phyloP scores from a whole-genome alignment of 2,888 invertebrate species.

The Harpagoxenus sublaevis region DNA sequence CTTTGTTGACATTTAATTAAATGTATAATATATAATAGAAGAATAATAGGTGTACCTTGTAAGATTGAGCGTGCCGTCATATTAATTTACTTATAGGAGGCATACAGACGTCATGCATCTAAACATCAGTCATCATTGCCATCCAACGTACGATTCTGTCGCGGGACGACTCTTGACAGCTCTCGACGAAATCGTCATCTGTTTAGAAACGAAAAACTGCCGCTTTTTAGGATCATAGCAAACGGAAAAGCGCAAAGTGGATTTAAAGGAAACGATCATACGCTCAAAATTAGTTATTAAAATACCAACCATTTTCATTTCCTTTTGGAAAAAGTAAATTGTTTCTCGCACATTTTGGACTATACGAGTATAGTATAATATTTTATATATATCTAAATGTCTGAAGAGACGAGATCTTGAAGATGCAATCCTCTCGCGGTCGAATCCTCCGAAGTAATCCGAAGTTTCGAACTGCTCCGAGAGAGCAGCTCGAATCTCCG shows the following conservation, averaged over 20 bases:
- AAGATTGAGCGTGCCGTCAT: conserved; percentile 80
- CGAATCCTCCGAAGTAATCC: too few relatives aligned
- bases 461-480: too few relatives aligned
- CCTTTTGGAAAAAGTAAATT: too few relatives aligned
- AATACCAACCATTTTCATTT: not conserved
- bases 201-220: conserved; percentile 64
- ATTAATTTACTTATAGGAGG: conserved; percentile 36
- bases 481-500: too few relatives aligned
- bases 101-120: conserved; percentile 9
- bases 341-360: too few relatives aligned
- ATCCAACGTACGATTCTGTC: conserved; percentile 5
- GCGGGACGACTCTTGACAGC: conserved; percentile 25
- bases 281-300: not conserved
- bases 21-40: not conserved
- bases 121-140: not conserved
- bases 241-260: not conserved
- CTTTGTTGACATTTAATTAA: not conserved
- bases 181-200: conserved; percentile 40
- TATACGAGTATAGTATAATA: too few relatives aligned
- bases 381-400: too few relatives aligned
- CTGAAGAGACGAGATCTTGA: too few relatives aligned
- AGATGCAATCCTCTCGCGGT: too few relatives aligned
- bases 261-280: not conserved
- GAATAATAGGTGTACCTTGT: conserved; percentile 74
- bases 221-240: not conserved